Base-by-base conservation (phyloP, 1,140 invertebrate genomes). In the Tetragnatha versicolor region DNA sequence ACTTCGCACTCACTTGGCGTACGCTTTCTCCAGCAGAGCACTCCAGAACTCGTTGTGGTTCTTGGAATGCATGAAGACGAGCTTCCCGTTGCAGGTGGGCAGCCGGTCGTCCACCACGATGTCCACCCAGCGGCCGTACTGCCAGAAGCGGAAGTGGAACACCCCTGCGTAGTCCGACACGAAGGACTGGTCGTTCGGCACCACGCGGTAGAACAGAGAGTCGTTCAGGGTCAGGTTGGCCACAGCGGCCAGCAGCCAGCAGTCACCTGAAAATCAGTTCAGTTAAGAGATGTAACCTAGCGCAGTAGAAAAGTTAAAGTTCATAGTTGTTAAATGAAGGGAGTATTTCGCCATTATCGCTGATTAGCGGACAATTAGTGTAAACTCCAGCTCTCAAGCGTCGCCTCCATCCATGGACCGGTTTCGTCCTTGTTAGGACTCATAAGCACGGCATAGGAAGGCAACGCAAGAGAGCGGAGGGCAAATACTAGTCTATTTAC, bases 131-230 rank as follows among this genome's bases (percentile, higher is more conserved):
- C 92, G 89, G 14, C 95, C 96, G 85, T 97, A 98, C 83, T 97
- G 94, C 95, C 95, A 98, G 86, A 98, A 96, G 80, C 94, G 94
- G 86, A 97, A 97, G 86, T 97, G 95, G 84, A 97, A 97, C 53
- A 96, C 92, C 33, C 95, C 96, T 25, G 94, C 93, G 84, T 98
- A 97, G 35, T 95, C 92, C 31, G 92, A 80, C 10, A 83, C 91
- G 85, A 99, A 99, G 82, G 91, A 91, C 85, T 99, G 97, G 84
- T 98, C 96, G 84, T 94, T 91, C 0, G 96, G 95, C 20, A 99
- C 96, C 65, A 99, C 94, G 88, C 95, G 93, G 85, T 93, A 92
- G 86, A 99, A 98, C 55, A 98, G 85, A 82, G 91, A 89, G 47
- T 91, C 89, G 84, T 96, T 92, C 80, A 98, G 89, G 0, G 97